These are phyloP conservation scores for Dendropsophus ebraccatus DNA, from an alignment of 2,113 vertebrate species.

Conservation along the genomic window DNA sequence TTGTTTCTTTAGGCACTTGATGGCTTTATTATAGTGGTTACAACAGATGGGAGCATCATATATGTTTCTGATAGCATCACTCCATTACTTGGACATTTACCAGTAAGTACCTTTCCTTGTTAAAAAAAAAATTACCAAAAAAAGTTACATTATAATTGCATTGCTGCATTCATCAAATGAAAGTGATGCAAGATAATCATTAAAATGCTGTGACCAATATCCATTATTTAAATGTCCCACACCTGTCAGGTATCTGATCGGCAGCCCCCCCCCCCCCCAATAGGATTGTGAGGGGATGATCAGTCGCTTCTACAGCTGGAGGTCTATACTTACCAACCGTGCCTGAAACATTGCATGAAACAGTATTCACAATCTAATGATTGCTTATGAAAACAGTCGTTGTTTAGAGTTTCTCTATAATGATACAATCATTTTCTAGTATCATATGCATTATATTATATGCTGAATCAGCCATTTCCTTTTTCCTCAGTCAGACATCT, in stretches of 20 bases:
- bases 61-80: conserved; percentile 84
- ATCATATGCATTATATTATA: background rate
- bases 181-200: too few species aligned
- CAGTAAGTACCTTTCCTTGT: conserved; percentile 70
- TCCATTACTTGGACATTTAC: conserved; percentile 80
- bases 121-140: background rate
- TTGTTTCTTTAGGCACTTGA: conserved; percentile 75
- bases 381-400: too few species aligned
- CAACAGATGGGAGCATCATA: conserved; percentile 80
- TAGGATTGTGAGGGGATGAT: too few species aligned
- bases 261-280: too few species aligned
- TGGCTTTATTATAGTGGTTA: conserved; percentile 81
- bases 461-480: background rate
- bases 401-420: too few species aligned
- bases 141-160: background rate
- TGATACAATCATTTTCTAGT: background rate
- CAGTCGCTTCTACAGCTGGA: too few species aligned
- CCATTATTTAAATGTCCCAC: too few species aligned
- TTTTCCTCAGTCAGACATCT: conserved; percentile 76
- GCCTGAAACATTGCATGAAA: too few species aligned
- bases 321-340: too few species aligned
- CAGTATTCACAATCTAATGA: too few species aligned
- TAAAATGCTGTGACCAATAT: too few species aligned
- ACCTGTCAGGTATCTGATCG: too few species aligned
- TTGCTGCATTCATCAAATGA: background rate